phyloP scores from a whole-genome alignment of 2,797 vertebrate species.

The Enteromius treurensis region DNA sequence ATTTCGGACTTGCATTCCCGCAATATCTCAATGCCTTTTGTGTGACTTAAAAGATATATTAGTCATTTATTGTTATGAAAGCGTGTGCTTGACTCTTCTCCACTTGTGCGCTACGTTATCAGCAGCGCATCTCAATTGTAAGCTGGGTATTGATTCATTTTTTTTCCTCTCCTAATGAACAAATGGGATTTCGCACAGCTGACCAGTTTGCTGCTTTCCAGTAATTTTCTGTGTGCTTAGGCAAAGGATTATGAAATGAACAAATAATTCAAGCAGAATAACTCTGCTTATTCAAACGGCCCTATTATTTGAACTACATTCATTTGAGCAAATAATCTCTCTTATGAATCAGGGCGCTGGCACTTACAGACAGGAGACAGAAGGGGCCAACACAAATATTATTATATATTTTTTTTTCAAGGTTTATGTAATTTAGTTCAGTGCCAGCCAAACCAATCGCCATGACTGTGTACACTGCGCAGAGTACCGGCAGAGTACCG shows the following conservation, averaged over 20 bases:
- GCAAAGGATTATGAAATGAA: conserved; percentile 82
- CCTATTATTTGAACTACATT: conserved; percentile 81
- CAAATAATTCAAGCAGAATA: conserved; percentile 82
- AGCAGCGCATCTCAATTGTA: conserved; percentile 66
- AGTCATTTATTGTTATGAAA: conserved; percentile 50
- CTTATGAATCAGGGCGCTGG: conserved; percentile 76
- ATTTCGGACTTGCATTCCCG: conserved; percentile 48
- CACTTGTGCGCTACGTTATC: conserved; percentile 60
- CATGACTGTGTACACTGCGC: conserved; percentile 77
- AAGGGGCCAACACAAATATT: conserved; percentile 71
- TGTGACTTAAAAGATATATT: conserved; percentile 62
- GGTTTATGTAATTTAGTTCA: conserved; percentile 77
- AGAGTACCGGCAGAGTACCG: conserved; percentile 53
- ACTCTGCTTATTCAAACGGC: conserved; percentile 78
- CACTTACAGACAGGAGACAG: conserved; percentile 64
- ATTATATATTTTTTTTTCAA: conserved; percentile 72
- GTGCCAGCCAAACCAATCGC: conserved; percentile 79
- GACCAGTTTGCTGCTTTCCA: conserved; percentile 85
- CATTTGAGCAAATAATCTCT: conserved; percentile 84
- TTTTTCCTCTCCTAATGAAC: conserved; percentile 76
- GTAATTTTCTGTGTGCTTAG: conserved; percentile 84
- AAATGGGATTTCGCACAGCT: conserved; percentile 86
- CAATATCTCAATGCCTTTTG: conserved; percentile 62
- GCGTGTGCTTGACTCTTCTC: conserved; percentile 33
- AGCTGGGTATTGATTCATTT: conserved; percentile 74